Evolutionary conservation across 2,888 invertebrate species (phyloP).

Genomic region (Chironomus riparius): DNA sequence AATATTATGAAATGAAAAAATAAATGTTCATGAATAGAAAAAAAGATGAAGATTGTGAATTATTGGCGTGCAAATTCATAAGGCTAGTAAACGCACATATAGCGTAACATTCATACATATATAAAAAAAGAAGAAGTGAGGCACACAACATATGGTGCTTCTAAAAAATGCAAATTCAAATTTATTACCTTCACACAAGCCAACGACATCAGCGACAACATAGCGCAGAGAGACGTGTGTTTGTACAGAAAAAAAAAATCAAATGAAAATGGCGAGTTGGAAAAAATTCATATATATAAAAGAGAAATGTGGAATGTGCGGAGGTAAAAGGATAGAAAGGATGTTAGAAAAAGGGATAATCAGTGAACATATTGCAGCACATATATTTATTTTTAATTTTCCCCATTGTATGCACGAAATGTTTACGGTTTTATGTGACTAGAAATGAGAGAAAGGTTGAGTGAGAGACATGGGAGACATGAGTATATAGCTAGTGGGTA

Average conservation of each 20-base stretch:
- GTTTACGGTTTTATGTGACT: background rate
- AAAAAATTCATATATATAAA: background rate
- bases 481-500: background rate
- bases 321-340: background rate
- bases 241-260: background rate
- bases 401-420: constrained; percentile 2
- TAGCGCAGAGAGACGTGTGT: background rate
- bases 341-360: constrained; percentile 4
- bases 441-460: background rate
- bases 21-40: background rate
- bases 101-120: background rate
- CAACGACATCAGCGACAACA: background rate
- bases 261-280: background rate
- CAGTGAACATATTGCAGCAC: constrained; percentile 20
- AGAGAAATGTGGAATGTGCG: background rate
- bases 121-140: background rate
- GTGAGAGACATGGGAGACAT: background rate
- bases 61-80: background rate
- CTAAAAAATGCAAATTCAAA: constrained; percentile 27
- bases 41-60: background rate
- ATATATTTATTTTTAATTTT: constrained; percentile 27
- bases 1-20: background rate
- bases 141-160: constrained; percentile 1
- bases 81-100: background rate
- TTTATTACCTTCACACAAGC: constrained; percentile 25